Evolutionary conservation across 2,888 invertebrate species (phyloP).

Genomic region (Calliopum simillimum): DNA sequence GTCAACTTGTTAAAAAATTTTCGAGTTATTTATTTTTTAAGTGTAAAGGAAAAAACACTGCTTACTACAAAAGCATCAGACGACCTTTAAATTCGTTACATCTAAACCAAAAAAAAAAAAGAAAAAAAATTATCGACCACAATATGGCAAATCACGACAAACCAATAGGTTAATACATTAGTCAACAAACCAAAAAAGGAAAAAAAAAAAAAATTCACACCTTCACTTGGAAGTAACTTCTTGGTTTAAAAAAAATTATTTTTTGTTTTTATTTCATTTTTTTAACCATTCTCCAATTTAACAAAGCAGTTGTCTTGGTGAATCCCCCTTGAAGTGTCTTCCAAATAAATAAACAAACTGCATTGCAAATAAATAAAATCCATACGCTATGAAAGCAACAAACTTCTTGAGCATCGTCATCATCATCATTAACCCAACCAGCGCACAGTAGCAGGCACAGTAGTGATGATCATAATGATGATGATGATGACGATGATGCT

Average conservation of each 20-base stretch:
- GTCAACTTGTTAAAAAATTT: too few relatives aligned
- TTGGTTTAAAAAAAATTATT: background rate
- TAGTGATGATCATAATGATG: too few relatives aligned
- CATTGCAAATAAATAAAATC: conserved; percentile 23
- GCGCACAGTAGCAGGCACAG: conserved; percentile 10
- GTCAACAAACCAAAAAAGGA: background rate
- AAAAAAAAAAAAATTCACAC: background rate
- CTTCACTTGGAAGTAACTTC: background rate
- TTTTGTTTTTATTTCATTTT: background rate
- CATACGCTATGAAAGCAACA: background rate
- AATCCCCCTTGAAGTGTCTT: background rate
- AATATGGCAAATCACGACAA: conserved; percentile 34
- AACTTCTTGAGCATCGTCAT: conserved; percentile 14
- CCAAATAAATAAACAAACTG: conserved; percentile 2
- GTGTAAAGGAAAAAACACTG: background rate
- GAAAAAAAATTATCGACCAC: background rate
- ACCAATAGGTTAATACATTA: conserved; percentile 18
- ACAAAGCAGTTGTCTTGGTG: background rate
- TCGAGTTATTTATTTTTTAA: too few relatives aligned
- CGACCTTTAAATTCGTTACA: conserved; percentile 26
- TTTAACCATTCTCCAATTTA: background rate
- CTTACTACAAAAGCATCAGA: conserved; percentile 1
- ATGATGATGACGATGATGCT: too few relatives aligned
- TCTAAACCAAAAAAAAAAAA: background rate
- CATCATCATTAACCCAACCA: background rate